Evolutionary conservation across 2,888 invertebrate species (phyloP).

Genomic region (Alsophila aescularia): DNA sequence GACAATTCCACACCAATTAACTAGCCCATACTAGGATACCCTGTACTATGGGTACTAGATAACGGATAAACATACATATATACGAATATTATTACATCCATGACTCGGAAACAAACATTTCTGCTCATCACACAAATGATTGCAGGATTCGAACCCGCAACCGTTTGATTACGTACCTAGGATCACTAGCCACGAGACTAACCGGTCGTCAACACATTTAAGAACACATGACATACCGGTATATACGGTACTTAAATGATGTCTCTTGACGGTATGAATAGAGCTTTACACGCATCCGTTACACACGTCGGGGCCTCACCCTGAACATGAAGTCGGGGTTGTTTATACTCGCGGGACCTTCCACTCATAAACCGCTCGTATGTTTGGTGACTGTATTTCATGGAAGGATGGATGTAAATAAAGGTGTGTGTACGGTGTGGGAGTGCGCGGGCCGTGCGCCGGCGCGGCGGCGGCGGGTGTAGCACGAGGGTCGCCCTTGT

Average conservation of each 20-base stretch:
- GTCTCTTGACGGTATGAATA: conserved; percentile 10
- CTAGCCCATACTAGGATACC: no score
- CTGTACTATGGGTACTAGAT: no score
- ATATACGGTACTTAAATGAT: neutral
- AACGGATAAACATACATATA: no score
- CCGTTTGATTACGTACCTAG: no score
- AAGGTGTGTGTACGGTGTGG: conserved; percentile 64
- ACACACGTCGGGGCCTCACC: conserved; percentile 45
- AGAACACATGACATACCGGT: neutral
- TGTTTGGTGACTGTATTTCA: conserved; percentile 61
- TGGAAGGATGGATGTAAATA: conserved; percentile 75
- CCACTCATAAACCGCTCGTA: conserved; percentile 61
- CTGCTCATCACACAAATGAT: no score
- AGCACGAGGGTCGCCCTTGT: conserved; percentile 79
- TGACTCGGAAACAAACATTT: no score
- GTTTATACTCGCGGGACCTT: conserved; percentile 60
- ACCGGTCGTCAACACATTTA: neutral
- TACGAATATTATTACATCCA: no score
- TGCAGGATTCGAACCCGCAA: no score
- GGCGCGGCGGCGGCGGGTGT: conserved; percentile 49
- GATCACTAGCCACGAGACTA: no score
- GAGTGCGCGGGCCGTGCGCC: conserved; percentile 41
- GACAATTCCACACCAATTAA: no score
- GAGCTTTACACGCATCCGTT: conserved; percentile 20
- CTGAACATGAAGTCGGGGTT: conserved; percentile 53